Evolutionary conservation across 2,797 vertebrate species (phyloP).

Genomic region (Rhadinocentrus ornatus): DNA sequence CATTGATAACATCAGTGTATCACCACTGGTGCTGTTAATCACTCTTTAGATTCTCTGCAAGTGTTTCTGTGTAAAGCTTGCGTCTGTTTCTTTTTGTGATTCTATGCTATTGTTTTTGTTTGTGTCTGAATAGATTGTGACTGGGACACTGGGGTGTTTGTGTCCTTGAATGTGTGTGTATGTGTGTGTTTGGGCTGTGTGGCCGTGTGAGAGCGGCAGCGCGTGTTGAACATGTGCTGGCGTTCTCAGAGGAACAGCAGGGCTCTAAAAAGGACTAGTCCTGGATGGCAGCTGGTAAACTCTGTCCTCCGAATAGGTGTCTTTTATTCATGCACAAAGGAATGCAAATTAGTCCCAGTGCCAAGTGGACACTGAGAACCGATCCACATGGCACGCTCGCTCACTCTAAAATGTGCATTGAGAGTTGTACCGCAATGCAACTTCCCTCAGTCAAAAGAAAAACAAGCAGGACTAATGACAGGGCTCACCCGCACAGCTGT

Average conservation of each 20-base stretch:
- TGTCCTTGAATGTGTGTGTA: constrained; percentile 72
- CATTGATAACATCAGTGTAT: constrained; percentile 38
- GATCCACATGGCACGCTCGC: constrained; percentile 93
- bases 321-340: constrained; percentile 98
- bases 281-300: constrained; percentile 99
- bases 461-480: constrained; percentile 77
- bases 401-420: constrained; percentile 73
- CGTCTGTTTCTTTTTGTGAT: constrained; percentile 58
- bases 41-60: constrained; percentile 37
- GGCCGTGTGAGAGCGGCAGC: constrained; percentile 69
- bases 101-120: constrained; percentile 69
- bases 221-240: constrained; percentile 95
- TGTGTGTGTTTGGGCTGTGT: constrained; percentile 45
- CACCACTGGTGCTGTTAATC: constrained; percentile 56
- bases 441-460: constrained; percentile 80
- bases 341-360: constrained; percentile 98
- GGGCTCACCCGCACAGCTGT: constrained; percentile 78
- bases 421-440: constrained; percentile 83
- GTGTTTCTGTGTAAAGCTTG: constrained; percentile 50
- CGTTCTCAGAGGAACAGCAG: constrained; percentile 98
- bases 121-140: constrained; percentile 75
- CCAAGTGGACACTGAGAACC: constrained; percentile 97
- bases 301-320: constrained; percentile 93
- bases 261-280: constrained; percentile 95
- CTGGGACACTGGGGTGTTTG: constrained; percentile 51